phyloP scores from a whole-genome alignment of 2,797 vertebrate species.

The Enteromius anoplus region DNA sequence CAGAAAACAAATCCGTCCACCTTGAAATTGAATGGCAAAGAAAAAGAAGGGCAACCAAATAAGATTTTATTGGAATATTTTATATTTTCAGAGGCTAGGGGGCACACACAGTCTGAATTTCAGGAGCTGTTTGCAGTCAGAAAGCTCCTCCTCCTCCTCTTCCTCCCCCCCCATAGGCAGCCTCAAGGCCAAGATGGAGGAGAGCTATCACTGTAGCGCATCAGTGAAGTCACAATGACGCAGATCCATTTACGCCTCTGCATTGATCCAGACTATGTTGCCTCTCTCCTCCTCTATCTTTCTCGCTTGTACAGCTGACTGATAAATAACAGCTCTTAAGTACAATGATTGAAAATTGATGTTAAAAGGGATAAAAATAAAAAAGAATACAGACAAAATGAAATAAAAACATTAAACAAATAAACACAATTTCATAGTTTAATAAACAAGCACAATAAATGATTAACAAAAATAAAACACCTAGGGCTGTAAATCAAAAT shows the following conservation, averaged over 20 bases:
- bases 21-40: slow-evolving; percentile 54
- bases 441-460: slow-evolving; percentile 7
- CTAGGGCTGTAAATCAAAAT: slow-evolving; percentile 25
- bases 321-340: slow-evolving; percentile 40
- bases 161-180: slow-evolving; percentile 32
- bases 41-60: slow-evolving; percentile 58
- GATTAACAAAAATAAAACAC: slow-evolving; percentile 10
- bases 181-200: slow-evolving; percentile 63
- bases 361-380: slow-evolving; percentile 33
- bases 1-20: slow-evolving; percentile 63
- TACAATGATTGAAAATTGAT: slow-evolving; percentile 51
- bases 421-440: background rate
- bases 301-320: slow-evolving; percentile 42
- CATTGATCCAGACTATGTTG: slow-evolving; percentile 38
- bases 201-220: slow-evolving; percentile 60
- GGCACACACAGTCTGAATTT: slow-evolving; percentile 53
- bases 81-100: slow-evolving; percentile 30
- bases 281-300: slow-evolving; percentile 8
- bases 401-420: slow-evolving; percentile 24
- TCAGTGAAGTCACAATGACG: slow-evolving; percentile 70
- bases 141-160: slow-evolving; percentile 5
- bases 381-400: slow-evolving; percentile 34
- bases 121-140: slow-evolving; percentile 14
- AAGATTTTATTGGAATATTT: background rate
- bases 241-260: slow-evolving; percentile 50